phyloP scores from a whole-genome alignment of 2,797 vertebrate species.

The Lacerta viridis region DNA sequence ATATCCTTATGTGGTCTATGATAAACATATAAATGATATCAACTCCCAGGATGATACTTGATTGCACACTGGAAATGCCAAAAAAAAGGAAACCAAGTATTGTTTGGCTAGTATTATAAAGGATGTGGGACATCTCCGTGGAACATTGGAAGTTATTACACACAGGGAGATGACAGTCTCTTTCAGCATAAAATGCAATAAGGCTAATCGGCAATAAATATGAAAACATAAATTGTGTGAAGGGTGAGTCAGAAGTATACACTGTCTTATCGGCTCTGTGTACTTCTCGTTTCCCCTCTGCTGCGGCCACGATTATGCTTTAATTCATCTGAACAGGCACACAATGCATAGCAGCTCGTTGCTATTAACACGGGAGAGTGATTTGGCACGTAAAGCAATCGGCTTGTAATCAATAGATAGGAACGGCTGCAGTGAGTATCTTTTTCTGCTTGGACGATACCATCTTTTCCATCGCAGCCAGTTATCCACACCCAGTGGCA shows the following conservation, averaged over 20 bases:
- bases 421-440: background rate
- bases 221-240: background rate
- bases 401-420: background rate
- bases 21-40: background rate
- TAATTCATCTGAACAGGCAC: slow-evolving; percentile 15
- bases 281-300: background rate
- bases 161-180: background rate
- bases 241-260: slow-evolving; percentile 4
- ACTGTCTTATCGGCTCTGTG: slow-evolving; percentile 16
- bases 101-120: background rate
- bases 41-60: background rate
- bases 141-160: slow-evolving; percentile 1
- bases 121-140: background rate
- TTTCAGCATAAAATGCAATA: slow-evolving; percentile 35
- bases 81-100: background rate
- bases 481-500: background rate
- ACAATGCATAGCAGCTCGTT: background rate
- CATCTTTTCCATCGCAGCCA: background rate
- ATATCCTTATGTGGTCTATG: too few species aligned
- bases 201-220: slow-evolving; percentile 16
- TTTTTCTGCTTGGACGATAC: background rate
- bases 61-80: background rate
- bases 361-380: background rate
- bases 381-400: slow-evolving; percentile 3
- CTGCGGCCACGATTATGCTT: background rate